Base-by-base conservation (phyloP, 1,140 invertebrate species). In the Cydia splendana region DNA sequence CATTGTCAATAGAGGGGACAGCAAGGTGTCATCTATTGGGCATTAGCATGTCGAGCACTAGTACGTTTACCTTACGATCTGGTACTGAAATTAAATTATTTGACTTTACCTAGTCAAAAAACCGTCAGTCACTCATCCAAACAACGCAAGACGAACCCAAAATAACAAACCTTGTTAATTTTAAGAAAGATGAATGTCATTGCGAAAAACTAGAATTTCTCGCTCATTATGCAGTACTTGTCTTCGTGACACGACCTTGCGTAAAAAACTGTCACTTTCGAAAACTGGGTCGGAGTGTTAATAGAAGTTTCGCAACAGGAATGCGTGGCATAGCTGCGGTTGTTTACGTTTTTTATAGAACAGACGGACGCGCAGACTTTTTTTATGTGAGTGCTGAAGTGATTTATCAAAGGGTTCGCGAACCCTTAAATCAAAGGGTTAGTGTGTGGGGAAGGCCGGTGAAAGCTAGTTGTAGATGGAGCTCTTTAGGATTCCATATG, bases 261-360 rank as follows among this genome's bases (percentile, higher is more conserved):
- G 57, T 57, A 7, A 57, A 51, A 53, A 53, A 7, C 57, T 62
- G 57, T 0, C 51, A 62, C 18, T 20, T n/a, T 18, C n/a, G 57
- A 62, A 62, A 62, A 12, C 57, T 62, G 20, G 57, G 57, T 62
- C 57, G n/a, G n/a, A 62, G 20, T 62, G 20, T 12, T 62, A 20
- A 62, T 62, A 20, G 57, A 62, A 62, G 10, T 62, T 24, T 62
- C 57, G 57, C 57, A 62, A 62, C 57, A 10, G 57, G 57, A 24
- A 62, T 62, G 57, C 20, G 18, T 57, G 53, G n/a, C 53, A 57
- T 57, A 57, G n/a, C 15, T 57, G 12, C 2, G 10, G 45, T 24
- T 62, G 57, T 62, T 62, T 62, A 62, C 57, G 57, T 62, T 62
- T 53, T n/a, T 18, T 51, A 51, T 15, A 51, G 48, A 48, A 51